Base-by-base conservation (phyloP, 1,140 invertebrate genomes). In the Micrasema minimum region DNA sequence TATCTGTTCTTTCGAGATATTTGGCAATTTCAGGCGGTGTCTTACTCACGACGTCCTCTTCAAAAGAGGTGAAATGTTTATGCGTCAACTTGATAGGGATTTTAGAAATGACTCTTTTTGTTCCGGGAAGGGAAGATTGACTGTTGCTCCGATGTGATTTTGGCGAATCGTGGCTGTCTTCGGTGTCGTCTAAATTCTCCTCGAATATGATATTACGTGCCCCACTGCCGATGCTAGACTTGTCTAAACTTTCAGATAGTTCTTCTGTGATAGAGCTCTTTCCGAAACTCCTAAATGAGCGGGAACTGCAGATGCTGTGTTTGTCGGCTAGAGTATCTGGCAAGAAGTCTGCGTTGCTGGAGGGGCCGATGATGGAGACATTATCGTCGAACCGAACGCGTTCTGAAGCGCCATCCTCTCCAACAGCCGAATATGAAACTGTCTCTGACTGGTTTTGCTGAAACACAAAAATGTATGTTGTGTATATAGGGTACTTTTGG, bases 351-450 rank as follows among this genome's bases (percentile, higher is more conserved):
- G 67, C 70, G 41, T 68, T 74, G 38, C 69, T 71, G 23, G 66
- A 72, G 1, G 69, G 74, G 3, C 53, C 70, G 9, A 75, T 75
- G 48, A 75, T 70, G 18, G 74, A 85, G 16, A 88, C 82, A 53
- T 87, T 86, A 75, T 88, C 86, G 69, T 88, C 87, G 70, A 88
- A 88, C 35, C 86, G 80, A 2, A 88, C 85, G 0, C 87, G 78
- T 75, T 88, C 88, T 0, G 88, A 90, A 5, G 81, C 83, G 55
- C 85, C 86, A 68, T 90, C 89, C 69, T 90, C 89, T 23, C 67
- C 55, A 1, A 67, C 74, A 22, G 74, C 74, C 4, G 74, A 72
- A 50, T 72, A 75, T 50, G 74, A 75, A 2, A 75, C 74, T 6
- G 74, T 75, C 41, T 75, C 74, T 7, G 74, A 75, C 41, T 75